These are phyloP conservation scores for Silurus asotus DNA, from an alignment of 2,113 vertebrate species.

Conservation along the genomic window DNA sequence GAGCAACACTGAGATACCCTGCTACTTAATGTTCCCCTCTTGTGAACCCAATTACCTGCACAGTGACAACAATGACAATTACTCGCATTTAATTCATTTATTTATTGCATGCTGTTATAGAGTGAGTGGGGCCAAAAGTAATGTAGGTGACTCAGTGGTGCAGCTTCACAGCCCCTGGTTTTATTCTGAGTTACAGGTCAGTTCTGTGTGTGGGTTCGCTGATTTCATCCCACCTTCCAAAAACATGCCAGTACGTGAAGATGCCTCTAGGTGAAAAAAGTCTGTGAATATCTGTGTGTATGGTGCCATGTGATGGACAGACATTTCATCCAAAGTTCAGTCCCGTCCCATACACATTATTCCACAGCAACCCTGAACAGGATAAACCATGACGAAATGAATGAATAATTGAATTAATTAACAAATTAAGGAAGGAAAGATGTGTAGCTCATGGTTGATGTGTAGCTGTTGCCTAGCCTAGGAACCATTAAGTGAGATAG, in stretches of 20 bases:
- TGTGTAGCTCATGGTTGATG: background rate
- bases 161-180: background rate
- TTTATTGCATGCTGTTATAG: background rate
- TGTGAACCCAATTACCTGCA: background rate
- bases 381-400: background rate
- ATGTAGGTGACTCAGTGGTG: background rate
- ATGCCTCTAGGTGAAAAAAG: background rate
- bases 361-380: background rate
- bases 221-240: background rate
- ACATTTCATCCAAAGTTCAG: background rate
- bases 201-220: background rate
- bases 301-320: background rate
- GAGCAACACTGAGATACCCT: background rate
- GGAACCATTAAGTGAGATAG: background rate
- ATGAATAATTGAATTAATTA: background rate
- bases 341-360: background rate
- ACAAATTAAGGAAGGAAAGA: background rate
- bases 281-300: background rate
- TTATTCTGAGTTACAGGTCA: background rate
- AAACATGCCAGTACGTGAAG: background rate
- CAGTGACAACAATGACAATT: background rate
- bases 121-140: background rate
- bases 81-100: background rate
- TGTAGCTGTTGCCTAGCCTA: background rate
- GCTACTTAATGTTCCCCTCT: background rate